Evolutionary conservation across 2,888 invertebrate species (phyloP).

Genomic region (Polydrusus tereticollis): DNA sequence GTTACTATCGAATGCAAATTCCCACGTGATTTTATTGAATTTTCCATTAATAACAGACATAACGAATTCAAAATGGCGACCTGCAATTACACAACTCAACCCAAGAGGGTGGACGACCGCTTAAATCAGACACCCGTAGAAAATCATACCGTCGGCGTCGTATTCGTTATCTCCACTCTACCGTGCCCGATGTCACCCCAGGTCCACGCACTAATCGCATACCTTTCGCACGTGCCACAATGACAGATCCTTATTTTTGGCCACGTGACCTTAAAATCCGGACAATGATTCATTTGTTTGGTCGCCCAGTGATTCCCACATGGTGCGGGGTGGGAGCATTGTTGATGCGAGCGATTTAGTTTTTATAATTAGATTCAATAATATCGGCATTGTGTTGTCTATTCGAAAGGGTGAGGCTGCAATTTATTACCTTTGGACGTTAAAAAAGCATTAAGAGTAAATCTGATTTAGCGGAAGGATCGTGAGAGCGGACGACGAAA

Average conservation of each 20-base stretch:
- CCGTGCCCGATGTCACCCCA: constrained; percentile 49
- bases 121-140: constrained; percentile 46
- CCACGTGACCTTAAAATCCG: constrained; percentile 48
- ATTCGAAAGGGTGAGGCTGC: constrained; percentile 45
- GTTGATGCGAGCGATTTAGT: constrained; percentile 60
- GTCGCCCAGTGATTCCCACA: constrained; percentile 63
- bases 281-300: constrained; percentile 51
- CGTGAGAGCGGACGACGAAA: constrained; percentile 41
- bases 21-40: constrained; percentile 23
- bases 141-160: constrained; percentile 46
- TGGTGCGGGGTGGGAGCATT: no score
- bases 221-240: constrained; percentile 50
- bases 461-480: constrained; percentile 48
- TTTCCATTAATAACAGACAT: background rate
- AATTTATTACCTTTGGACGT: constrained; percentile 51
- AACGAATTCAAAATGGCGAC: constrained; percentile 48
- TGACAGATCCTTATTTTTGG: constrained; percentile 49
- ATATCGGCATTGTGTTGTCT: constrained; percentile 53
- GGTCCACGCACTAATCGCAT: constrained; percentile 47
- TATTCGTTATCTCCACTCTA: constrained; percentile 49
- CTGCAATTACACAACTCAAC: constrained; percentile 38
- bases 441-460: constrained; percentile 51
- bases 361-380: constrained; percentile 65
- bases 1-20: constrained; percentile 5
- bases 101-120: constrained; percentile 40